Evolutionary conservation across 2,797 vertebrate species (phyloP).

Genomic region (Dermochelys coriacea): DNA sequence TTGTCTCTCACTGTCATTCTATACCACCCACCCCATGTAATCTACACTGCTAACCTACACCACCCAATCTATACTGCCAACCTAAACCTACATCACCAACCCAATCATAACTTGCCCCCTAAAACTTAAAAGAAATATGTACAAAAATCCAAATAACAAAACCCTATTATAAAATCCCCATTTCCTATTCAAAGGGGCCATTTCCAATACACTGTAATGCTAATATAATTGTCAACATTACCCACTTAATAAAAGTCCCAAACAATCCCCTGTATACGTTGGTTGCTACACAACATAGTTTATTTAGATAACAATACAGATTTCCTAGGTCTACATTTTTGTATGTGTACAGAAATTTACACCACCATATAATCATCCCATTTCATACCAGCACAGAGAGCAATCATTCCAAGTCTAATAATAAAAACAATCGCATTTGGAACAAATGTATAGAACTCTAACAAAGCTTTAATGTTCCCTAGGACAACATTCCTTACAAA

Average conservation of each 20-base stretch:
- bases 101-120: not conserved
- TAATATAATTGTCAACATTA: fast-evolving
- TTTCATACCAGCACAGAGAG: constrained; percentile 54
- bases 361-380: constrained; percentile 57
- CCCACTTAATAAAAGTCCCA: not conserved
- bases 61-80: not conserved
- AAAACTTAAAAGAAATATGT: not conserved
- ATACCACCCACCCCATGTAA: not conserved
- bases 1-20: not conserved
- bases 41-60: not conserved
- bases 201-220: not conserved
- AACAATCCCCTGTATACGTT: constrained; percentile 41
- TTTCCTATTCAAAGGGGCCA: fast-evolving
- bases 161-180: not conserved
- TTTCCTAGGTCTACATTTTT: constrained; percentile 33
- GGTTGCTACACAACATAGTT: constrained; percentile 52
- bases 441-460: not conserved
- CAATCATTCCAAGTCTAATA: constrained; percentile 58
- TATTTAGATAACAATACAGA: constrained; percentile 53
- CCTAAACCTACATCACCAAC: not conserved
- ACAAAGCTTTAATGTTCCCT: not conserved
- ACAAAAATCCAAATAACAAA: not conserved
- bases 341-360: constrained; percentile 49
- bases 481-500: not conserved
- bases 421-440: not conserved